Percentiles rank a stretch among this genome's conserved stretches.
Evolutionary conservation across 2,113 vertebrate species (phyloP).

Genomic region (Carettochelys insculpta): DNA sequence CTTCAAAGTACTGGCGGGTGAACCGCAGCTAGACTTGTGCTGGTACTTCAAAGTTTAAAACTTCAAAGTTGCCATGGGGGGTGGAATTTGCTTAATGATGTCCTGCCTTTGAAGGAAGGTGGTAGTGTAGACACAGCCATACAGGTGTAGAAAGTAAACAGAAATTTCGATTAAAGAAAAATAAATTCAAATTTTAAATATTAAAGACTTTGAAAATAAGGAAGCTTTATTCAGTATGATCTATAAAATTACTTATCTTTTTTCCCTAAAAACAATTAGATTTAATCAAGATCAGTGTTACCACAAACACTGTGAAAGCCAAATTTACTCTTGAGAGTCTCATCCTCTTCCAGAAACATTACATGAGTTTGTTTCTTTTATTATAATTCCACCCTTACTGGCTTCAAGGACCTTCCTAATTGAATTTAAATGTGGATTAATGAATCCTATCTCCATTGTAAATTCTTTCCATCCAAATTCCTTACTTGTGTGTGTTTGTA

Average conservation of each 20-base stretch:
- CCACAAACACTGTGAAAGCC: background rate
- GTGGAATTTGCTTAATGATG: too few relatives aligned
- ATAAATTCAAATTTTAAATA: background rate
- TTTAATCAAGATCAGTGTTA: too few relatives aligned
- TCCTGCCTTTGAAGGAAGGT: too few relatives aligned
- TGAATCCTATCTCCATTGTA: background rate
- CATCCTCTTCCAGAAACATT: background rate
- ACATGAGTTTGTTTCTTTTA: background rate
- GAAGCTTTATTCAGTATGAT: background rate
- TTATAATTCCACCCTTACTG: background rate
- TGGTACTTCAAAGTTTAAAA: too few relatives aligned
- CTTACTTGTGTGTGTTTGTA: background rate
- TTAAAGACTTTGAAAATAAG: background rate
- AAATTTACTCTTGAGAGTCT: background rate
- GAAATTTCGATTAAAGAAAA: background rate
- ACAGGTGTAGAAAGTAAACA: background rate
- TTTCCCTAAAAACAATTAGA: background rate
- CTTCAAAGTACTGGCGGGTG: too few relatives aligned
- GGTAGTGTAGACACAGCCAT: too few relatives aligned
- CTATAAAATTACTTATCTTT: background rate
- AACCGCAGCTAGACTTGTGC: too few relatives aligned
- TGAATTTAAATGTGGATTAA: background rate
- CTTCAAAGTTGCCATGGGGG: too few relatives aligned
- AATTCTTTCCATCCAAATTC: background rate
- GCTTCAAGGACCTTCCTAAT: background rate